These are phyloP conservation scores for Megalops cyprinoides DNA, from an alignment of 2,797 vertebrate species.

Conservation along the genomic window DNA sequence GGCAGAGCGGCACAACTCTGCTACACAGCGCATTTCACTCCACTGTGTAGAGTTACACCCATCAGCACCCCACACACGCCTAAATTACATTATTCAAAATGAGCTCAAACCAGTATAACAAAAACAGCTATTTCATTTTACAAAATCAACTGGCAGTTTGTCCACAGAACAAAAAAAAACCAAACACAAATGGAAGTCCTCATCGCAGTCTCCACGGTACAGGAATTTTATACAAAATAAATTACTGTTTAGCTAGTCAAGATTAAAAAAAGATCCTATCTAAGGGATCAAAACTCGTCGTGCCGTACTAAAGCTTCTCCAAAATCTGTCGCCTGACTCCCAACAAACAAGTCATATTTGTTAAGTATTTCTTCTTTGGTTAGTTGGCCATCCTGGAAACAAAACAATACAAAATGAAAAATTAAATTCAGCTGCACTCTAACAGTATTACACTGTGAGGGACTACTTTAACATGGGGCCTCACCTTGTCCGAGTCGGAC, in stretches of 20 bases:
- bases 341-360: constrained; percentile 96
- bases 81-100: constrained; percentile 9
- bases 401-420: constrained; percentile 1
- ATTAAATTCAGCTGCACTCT: not conserved
- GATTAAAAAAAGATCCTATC: constrained; percentile 48
- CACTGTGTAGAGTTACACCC: not conserved
- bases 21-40: not conserved
- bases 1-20: not conserved
- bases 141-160: not conserved
- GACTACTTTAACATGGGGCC: not conserved
- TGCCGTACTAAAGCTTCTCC: constrained; percentile 95
- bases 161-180: constrained; percentile 12
- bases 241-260: constrained; percentile 75
- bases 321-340: constrained; percentile 98
- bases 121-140: not conserved
- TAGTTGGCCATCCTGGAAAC: constrained; percentile 85
- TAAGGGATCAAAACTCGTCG: constrained; percentile 84
- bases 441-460: not conserved
- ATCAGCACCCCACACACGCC: not conserved
- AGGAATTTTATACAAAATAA: constrained; percentile 83
- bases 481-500: constrained; percentile 89
- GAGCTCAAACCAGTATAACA: not conserved
- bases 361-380: constrained; percentile 93
- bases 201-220: constrained; percentile 68
- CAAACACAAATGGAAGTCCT: constrained; percentile 37